Base-by-base conservation (phyloP, 2,888 invertebrate species). In the Drosophila kanekoi region DNA sequence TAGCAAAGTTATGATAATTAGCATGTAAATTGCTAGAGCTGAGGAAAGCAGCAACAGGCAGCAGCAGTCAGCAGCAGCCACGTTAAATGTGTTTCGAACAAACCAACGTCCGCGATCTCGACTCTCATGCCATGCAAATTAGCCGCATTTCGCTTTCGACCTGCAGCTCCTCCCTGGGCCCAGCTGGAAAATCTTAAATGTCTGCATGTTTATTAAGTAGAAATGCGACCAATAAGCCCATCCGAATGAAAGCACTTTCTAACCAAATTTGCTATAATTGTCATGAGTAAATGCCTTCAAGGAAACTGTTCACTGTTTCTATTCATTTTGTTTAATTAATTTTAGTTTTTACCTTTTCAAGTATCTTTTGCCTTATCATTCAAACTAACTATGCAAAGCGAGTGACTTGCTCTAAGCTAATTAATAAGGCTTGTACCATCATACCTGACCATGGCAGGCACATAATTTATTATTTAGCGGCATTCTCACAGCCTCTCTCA, bases 1-100 rank as follows among this genome's bases (percentile, higher is more conserved):
- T 74, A 67, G 65, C 78, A 57, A 71, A 84, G 72, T 81, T 80
- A 84, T 87, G 87, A 84, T 86, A 89, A 89, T 86, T 89, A 78
- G 78, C 87, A 80, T 81, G 80, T 76, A 89, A 89, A 87, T 89
- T 69, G 75, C 70, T 57, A 47, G 52, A 71, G 52, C 54, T 58
- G 70, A 66, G 68, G 87, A 86, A 83, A 86, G 83, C 75, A 65
- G 56, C 70, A 64, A 9, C 63, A 43, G n/a, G 16, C 35, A 59
- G 23, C 18, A 18, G 18, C 58, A 51, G 54, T 23, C 47, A 40
- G 13, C 40, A 32, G 18, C 60, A 45, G 71, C 49, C 49, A 73
- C 14, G 41, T 67, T 67, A 62, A 58, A 64, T 58, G 54, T 56
- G 57, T 78, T 75, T 67, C 60, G 23, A 61, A 41, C 51, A 67